These are phyloP conservation scores for Somateria mollissima DNA, from an alignment of 2,797 vertebrate species.

Conservation along the genomic window DNA sequence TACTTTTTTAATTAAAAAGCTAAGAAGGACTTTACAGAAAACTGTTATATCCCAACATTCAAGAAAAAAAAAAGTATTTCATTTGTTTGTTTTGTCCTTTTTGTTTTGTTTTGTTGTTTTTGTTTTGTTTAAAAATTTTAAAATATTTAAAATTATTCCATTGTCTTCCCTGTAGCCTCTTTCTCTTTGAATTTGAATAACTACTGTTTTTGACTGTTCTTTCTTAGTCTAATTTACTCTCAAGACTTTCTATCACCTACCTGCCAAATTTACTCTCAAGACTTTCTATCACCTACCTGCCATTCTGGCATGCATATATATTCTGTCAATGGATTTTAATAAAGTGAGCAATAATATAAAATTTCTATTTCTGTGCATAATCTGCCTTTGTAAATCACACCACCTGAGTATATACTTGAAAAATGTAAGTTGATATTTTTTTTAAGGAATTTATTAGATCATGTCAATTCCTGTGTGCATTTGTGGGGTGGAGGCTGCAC, in stretches of 20 bases:
- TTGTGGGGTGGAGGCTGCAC: not conserved
- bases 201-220: not conserved
- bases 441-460: rapidly evolving
- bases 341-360: not conserved
- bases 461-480: not conserved
- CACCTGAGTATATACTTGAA: not conserved
- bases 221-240: not conserved
- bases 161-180: not conserved
- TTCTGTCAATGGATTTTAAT: not conserved
- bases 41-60: not conserved
- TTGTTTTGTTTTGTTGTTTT: not conserved
- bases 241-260: not conserved
- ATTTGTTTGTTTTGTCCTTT: not conserved
- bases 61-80: not conserved
- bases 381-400: not conserved
- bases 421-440: not conserved
- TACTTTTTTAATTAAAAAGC: not conserved
- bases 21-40: not conserved
- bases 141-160: not conserved
- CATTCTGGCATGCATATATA: not conserved
- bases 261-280: not conserved
- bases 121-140: not conserved
- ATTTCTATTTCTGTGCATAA: not conserved
- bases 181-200: not conserved
- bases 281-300: not conserved